Evolutionary conservation across 2,888 invertebrate species (phyloP).

Genomic region (Mantis religiosa): DNA sequence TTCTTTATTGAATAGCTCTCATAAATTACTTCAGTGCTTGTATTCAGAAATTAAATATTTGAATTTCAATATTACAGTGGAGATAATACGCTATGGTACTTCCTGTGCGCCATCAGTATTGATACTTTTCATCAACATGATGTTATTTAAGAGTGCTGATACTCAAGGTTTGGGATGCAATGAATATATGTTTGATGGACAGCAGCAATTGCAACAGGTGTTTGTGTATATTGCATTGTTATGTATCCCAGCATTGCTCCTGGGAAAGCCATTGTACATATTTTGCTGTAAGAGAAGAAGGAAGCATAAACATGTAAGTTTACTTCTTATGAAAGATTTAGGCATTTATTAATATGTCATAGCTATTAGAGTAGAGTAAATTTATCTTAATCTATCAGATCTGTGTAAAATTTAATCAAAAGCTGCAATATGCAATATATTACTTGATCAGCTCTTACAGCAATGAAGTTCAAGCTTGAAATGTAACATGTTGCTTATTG

Average conservation of each 20-base stretch:
- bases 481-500: no score
- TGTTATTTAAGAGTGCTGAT: constrained; percentile 42
- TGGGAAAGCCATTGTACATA: constrained; percentile 51
- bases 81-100: constrained; percentile 6
- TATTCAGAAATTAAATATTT: background rate
- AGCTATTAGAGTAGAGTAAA: no score
- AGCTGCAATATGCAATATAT: no score
- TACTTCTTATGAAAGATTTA: background rate
- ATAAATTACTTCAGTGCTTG: background rate
- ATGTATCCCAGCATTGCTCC: constrained; percentile 52
- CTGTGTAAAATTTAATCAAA: no score
- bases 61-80: background rate
- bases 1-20: no score
- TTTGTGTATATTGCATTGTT: constrained; percentile 48
- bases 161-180: constrained; percentile 25
- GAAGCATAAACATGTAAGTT: constrained; percentile 21
- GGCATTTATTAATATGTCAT: no score
- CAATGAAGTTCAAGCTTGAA: no score
- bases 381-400: no score
- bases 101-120: constrained; percentile 55
- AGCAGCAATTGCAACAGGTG: constrained; percentile 45
- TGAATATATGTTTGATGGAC: constrained; percentile 37
- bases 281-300: constrained; percentile 32
- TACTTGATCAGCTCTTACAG: no score
- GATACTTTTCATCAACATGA: constrained; percentile 59